Evolutionary conservation across 2,113 vertebrate genomes (phyloP), one percentile per base, ranked within the genome.

Genomic region (Strix uralensis): DNA sequence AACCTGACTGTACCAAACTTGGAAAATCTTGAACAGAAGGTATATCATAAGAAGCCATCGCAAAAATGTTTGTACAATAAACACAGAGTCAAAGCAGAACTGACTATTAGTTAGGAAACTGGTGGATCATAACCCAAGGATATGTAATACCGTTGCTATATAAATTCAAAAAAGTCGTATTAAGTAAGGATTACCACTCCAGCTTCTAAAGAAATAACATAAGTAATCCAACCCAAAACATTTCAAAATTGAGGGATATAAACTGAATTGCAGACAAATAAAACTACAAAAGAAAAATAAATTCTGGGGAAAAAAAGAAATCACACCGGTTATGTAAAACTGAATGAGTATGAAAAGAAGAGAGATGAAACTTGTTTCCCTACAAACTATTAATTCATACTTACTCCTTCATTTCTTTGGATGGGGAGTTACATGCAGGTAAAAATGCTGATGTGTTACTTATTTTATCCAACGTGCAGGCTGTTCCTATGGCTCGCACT

Each of bases 391-490:
- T 85, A 73, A 86, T 69, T 97, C 94, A 98, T 99, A 99, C 99
- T 99, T 99, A 99, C 99, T 99, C 99, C 98, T 99, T 99, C 97
- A 98, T 98, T 80, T 99, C 99, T 98, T 99, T 99, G 87, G 99
- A 99, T 73, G 99, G 99, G 94, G 99, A 99, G 97, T 98, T 99
- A 98, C 99, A 99, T 97, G 99, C 98, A 90, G 98, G 98, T 93
- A 98, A 98, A 92, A 98, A 97, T 87, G 98, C 97, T 88, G 98
- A 97, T 63, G 97, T 97, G 94, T 98, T 99, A 98, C 98, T 99
- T 97, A 99, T 88, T 98, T 99, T 99, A 96, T 99, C 99, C 98
- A 99, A 98, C 0, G 99, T 99, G 95, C 99, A 99, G 74, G 99
- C 99, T 38, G 99, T 99, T 94, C 99, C 99, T 94, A 99, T 99